phyloP scores from a whole-genome alignment of 2,113 vertebrate species.

The Prochilodus magdalenae region DNA sequence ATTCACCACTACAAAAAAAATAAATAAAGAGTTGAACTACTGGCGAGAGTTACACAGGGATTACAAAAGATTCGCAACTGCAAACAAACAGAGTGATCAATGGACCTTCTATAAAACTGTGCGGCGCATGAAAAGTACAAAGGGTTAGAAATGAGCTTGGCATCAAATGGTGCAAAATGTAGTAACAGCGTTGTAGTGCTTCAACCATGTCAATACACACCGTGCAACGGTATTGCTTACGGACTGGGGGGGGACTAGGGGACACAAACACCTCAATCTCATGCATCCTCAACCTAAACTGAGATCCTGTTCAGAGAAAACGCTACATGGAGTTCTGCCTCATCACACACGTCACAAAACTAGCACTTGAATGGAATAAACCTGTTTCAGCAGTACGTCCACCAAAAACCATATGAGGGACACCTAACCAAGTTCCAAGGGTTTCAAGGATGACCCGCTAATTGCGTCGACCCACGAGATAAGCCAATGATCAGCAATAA shows the following conservation, averaged over 20 bases:
- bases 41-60: not conserved
- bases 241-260: constrained; percentile 24
- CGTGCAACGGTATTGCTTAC: constrained; percentile 38
- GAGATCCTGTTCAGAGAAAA: not conserved
- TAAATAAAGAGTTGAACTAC: not conserved
- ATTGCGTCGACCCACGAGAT: not conserved
- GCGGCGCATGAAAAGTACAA: not conserved
- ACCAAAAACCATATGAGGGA: not conserved
- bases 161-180: constrained; percentile 5
- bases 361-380: not conserved
- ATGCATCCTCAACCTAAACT: not conserved
- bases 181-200: constrained; percentile 27
- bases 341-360: not conserved
- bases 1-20: constrained; percentile 36
- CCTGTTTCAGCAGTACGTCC: constrained; percentile 5
- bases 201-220: constrained; percentile 16
- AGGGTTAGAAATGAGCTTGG: not conserved
- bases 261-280: constrained; percentile 1
- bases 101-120: not conserved
- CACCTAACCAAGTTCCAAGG: not conserved
- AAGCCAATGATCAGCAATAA: too few relatives aligned
- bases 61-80: constrained; percentile 16
- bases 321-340: not conserved
- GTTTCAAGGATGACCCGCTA: not conserved
- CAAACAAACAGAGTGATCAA: constrained; percentile 7